Base-by-base conservation (phyloP, 2,797 vertebrate genomes). In the Microcaecilia unicolor region DNA sequence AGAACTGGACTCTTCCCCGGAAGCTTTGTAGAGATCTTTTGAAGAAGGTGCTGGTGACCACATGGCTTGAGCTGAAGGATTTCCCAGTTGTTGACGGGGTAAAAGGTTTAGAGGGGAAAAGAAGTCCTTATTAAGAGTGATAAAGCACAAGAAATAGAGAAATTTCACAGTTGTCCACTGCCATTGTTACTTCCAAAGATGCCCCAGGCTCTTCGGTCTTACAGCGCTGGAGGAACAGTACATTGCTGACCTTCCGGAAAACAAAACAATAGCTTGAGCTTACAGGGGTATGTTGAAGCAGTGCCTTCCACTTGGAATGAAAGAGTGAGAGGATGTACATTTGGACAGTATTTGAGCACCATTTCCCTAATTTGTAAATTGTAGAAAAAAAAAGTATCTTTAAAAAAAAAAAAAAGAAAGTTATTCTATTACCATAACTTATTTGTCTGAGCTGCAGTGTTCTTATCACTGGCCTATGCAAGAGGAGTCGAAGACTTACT, bases 1-100 rank as follows among this genome's bases (percentile, higher is more conserved):
- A 81, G 78, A 62, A 87, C 78, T 0, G 81, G 76, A 51, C 84
- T 89, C 58, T 87, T 88, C 58, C 80, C 84, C 0, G 79, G 84
- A 51, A 86, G 87, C 76, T 84, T 90, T 45, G 86, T 87, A 1
- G 85, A 88, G 61, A 88, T 78, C 54, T 86, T 87, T 65, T 87
- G 72, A 87, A 52, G 50, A 31, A 18, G 11, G 22, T 17, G 16
- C 17, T 27, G 21, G 10, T n/a, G 10, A 8, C 36, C 15, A 25
- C 29, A 18, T 24, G 2, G 0, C 17, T 1, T 29, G 22, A 31
- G 19, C 42, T 44, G 25, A 22, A 50, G 45, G 48, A 57, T 35
- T 25, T 58, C 61, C 58, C 34, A 55, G 41, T 22, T 32, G 15
- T 6, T 18, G 18, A 48, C 30, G 15, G 15, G 15, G 9, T n/a